Conservation (phyloP, 1,140 invertebrate species). For the Drosophila busckii region DNA sequence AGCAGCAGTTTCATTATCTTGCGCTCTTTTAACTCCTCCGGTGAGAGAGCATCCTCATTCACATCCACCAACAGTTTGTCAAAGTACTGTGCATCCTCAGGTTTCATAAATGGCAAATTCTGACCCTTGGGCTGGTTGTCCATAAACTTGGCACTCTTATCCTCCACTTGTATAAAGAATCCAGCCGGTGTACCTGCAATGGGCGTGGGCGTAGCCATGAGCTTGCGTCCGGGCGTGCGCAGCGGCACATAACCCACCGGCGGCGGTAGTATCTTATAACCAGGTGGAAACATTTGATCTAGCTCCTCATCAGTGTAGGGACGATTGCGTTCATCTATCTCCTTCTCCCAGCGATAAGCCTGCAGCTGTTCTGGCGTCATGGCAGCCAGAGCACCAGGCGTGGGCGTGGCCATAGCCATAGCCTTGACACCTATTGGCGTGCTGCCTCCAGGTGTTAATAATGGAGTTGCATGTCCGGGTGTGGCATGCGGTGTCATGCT, state of each 20-base stretch:
- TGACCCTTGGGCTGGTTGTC: conserved; percentile 96
- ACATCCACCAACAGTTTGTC: conserved; percentile 99
- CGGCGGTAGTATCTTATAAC: conserved; percentile 98
- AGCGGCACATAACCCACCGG: conserved; percentile 98
- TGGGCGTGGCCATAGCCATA: conserved; percentile 98
- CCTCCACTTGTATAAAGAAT: conserved; percentile 97
- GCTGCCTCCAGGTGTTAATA: conserved; percentile 84
- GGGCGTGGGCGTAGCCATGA: conserved; percentile 98
- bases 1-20: conserved; percentile 99
- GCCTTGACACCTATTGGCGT: conserved; percentile 98
- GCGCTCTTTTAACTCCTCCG: conserved; percentile 98
- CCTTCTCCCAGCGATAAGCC: conserved; percentile 98
- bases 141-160: conserved; percentile 90
- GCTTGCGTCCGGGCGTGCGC: conserved; percentile 96
- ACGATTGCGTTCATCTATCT: conserved; percentile 98
- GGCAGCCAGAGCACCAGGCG: conserved; percentile 94
- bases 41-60: conserved; percentile 96
- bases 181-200: conserved; percentile 94
- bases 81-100: conserved; percentile 99
- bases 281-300: conserved; percentile 97
- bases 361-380: conserved; percentile 99
- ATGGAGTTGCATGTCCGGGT: conserved; percentile 81
- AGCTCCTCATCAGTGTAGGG: conserved; percentile 98
- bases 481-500: conserved; percentile 84
- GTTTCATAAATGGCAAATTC: conserved; percentile 99